Percentiles rank a stretch among this genome's conserved stretches.
phyloP scores from a whole-genome alignment of 37 sponge, comb jelly and placozoan genomes.

The Halisarca cf. caerulea region DNA sequence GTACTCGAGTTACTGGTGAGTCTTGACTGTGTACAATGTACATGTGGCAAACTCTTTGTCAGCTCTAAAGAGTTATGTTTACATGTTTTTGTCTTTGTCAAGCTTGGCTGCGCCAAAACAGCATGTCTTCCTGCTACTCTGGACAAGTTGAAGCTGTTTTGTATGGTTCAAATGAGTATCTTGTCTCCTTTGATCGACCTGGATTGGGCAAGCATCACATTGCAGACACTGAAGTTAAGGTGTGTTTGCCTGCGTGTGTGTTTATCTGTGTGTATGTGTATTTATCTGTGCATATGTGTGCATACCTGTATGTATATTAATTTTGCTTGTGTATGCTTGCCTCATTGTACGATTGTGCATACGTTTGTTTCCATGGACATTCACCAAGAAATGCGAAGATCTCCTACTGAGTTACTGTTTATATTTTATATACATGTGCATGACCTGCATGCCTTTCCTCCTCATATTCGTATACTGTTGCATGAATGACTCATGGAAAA shows the following conservation, averaged over 20 bases:
- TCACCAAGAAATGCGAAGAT: too few relatives aligned
- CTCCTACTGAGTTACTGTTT: too few relatives aligned
- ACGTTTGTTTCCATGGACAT: too few relatives aligned
- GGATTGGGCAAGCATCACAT: slow-evolving; percentile 72
- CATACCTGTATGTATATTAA: too few relatives aligned
- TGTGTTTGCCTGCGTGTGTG: background rate
- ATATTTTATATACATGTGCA: too few relatives aligned
- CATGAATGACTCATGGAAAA: too few relatives aligned
- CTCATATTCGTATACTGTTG: too few relatives aligned
- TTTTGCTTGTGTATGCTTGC: too few relatives aligned
- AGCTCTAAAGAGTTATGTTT: background rate
- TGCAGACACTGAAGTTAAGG: slow-evolving; percentile 76
- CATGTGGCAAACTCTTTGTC: background rate
- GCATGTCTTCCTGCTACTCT: slow-evolving; percentile 66
- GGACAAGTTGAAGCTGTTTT: slow-evolving; percentile 90
- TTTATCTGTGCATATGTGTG: too few relatives aligned
- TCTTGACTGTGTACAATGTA: background rate
- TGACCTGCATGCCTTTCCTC: too few relatives aligned
- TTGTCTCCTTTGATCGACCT: slow-evolving; percentile 86
- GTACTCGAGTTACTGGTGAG: slow-evolving; percentile 87
- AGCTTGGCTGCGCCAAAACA: slow-evolving; percentile 58
- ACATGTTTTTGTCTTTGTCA: background rate
- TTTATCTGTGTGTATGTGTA: background rate
- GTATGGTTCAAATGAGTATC: slow-evolving; percentile 64
- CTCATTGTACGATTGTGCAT: too few relatives aligned